A percentile compares a stretch with the other conserved stretches of the same genome.
Conservation (phyloP, 2,888 invertebrate species). For the Catocala nupta region DNA sequence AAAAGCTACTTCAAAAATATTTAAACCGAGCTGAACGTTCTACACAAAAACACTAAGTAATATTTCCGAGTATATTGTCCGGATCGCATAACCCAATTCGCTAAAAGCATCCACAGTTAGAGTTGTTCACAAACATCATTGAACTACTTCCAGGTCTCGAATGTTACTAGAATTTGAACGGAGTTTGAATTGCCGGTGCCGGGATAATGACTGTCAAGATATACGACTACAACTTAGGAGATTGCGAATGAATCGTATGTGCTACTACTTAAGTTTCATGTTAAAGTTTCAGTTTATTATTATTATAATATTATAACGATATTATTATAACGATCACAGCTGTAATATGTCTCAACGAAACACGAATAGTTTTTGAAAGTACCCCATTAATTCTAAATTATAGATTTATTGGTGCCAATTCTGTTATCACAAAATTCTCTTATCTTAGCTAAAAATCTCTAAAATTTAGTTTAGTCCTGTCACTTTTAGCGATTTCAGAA, state of each 20-base stretch:
- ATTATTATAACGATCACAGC: too few species aligned
- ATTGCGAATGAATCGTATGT: constrained; percentile 26
- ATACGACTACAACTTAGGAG: constrained; percentile 35
- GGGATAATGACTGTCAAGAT: constrained; percentile 45
- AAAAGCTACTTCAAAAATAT: too few species aligned
- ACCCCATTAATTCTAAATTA: too few species aligned
- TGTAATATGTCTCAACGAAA: too few species aligned
- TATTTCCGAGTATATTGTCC: constrained; percentile 21
- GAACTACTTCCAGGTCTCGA: constrained; percentile 41
- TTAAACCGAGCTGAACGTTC: too few species aligned
- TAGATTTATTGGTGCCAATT: too few species aligned
- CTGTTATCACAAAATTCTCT: too few species aligned
- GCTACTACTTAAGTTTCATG: constrained; percentile 16
- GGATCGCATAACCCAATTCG: constrained; percentile 25
- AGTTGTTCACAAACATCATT: constrained; percentile 37
- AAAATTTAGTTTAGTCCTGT: too few species aligned
- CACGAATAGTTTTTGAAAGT: too few species aligned
- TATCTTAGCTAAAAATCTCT: too few species aligned
- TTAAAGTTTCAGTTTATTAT: constrained; percentile 20
- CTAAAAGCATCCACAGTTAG: constrained; percentile 39
- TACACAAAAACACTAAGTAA: not conserved
- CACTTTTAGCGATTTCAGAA: too few species aligned
- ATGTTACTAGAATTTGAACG: constrained; percentile 35
- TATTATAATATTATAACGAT: too few species aligned
- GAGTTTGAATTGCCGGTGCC: constrained; percentile 45